phyloP scores from a whole-genome alignment of 1,140 invertebrate species.

The Phthorimaea operculella region DNA sequence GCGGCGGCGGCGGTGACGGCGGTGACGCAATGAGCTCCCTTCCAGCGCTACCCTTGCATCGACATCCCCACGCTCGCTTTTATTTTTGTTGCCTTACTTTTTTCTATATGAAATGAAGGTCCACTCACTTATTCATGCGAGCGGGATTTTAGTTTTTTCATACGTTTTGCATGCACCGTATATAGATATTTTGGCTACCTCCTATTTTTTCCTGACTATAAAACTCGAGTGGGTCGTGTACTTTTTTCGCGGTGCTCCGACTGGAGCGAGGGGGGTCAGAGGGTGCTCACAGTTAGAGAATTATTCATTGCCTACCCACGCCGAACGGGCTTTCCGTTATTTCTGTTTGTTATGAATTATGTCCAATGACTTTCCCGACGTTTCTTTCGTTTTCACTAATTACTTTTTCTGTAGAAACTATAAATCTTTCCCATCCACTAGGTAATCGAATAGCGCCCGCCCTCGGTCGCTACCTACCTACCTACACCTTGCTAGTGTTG shows the following conservation, averaged over 20 bases:
- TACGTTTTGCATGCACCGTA: conserved; percentile 47
- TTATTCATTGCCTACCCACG: conserved; percentile 66
- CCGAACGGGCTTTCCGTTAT: conserved; percentile 62
- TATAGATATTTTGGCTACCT: conserved; percentile 65
- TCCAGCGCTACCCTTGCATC: conserved; percentile 30
- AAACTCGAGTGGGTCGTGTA: conserved; percentile 57
- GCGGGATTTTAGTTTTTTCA: conserved; percentile 64
- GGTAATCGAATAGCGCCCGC: conserved; percentile 26
- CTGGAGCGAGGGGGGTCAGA: conserved; percentile 39
- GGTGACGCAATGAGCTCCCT: conserved; percentile 9
- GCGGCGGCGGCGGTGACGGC: conserved; percentile 10
- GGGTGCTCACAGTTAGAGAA: conserved; percentile 63
- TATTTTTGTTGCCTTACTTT: conserved; percentile 58
- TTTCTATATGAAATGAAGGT: conserved; percentile 65
- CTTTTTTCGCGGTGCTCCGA: conserved; percentile 58
- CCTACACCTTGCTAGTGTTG: neutral
- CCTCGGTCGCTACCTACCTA: neutral
- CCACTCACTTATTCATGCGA: conserved; percentile 66
- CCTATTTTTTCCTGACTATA: conserved; percentile 65
- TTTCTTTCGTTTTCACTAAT: conserved; percentile 65
- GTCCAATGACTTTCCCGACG: conserved; percentile 62
- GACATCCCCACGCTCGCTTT: conserved; percentile 26
- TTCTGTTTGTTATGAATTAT: conserved; percentile 68
- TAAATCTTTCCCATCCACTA: conserved; percentile 48
- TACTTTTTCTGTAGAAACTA: conserved; percentile 62